Evolutionary conservation across 2,113 vertebrate species (phyloP), one percentile per base, ranked within the genome.

Genomic region (Poeciliopsis prolifica): DNA sequence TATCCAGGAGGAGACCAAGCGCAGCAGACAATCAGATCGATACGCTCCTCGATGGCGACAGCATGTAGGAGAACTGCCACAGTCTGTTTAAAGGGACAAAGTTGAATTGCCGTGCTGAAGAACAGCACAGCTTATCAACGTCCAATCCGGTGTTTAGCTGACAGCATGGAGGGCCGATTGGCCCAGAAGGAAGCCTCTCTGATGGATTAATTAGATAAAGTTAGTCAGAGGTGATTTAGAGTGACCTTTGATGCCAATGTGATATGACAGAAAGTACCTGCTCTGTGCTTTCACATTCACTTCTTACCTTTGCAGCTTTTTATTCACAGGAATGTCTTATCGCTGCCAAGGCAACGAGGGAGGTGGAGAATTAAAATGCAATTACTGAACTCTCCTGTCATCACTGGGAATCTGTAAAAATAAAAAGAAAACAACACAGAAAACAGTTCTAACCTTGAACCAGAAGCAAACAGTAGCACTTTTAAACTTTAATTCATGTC

Each of bases 51-150:
- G 42, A 63, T 29, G 70, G 19, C 61, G 40, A 70, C 14, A 48
- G 37, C 79, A 51, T 33, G 6, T 31, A 19, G 12, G 29, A 73
- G 64, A 70, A 74, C 63, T 48, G 13, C 28, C 12, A 70, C 40
- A 69, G 64, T 61, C 35, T 82, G 74, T 60, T 67, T 81, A 72
- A 84, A 73, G 74, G 88, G 87, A 86, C 92, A 92, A 92, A 92
- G 92, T 91, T 92, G 86, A 93, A 80, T 89, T 89, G 77, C 61
- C 71, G 78, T 74, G 86, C 90, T 84, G 79, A 14, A 74, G 66
- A 68, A 29, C 31, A 64, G 74, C 42, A 17, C 74, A 61, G 74
- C 77, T 85, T 76, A 90, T 85, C 70, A 64, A 65, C 3, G 73
- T 79, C 89, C 88, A 91, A 89, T 88, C 81, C 60, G 6, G 42